Base-by-base conservation (phyloP, 2,113 vertebrate species). In the Isichthys henryi region DNA sequence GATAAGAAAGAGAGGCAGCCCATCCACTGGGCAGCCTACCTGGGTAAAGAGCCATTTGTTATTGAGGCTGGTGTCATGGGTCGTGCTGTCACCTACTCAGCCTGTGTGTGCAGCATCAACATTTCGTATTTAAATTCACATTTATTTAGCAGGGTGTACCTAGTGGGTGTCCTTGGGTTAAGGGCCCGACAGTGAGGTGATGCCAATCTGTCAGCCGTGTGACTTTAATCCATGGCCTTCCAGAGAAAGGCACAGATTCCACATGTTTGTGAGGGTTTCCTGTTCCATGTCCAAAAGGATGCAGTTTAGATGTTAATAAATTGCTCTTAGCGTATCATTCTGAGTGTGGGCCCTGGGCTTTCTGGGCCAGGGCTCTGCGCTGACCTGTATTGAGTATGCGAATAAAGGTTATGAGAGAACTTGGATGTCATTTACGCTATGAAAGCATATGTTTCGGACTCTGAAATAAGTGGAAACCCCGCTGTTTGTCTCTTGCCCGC, bases 1-100 rank as follows among this genome's bases (percentile, higher is more conserved):
- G 98, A 99, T 94, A 97, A 98, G 94, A 98, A 97, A 93, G 97
- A 98, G 23, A 95, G 98, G 19, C 97, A 98, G 92, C 95, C 98
- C 89, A 95, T 98, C 92, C 98, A 99, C 94, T 98, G 97, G 98
- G 97, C 98, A 3, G 97, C 98, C 90, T 97, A 97, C 91, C 95
- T 98, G 10, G 98, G 98, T 99, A 70, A 70, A 31, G 50, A 39
- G 43, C 23, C 15, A 10, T 49, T 8, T 85, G 4, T 77, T 17
- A 49, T 27, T 2, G 19, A n/a, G n/a, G 46, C 45, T 50, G 10
- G 4, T 86, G 11, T 43, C 17, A 13, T 19, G 35, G 35, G 35
- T 19, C 35, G 35, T 43, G 35, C 74, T 43, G 35, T 77, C 35
- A 7, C 74, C 17, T 80, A 13, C 35, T 43, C 35, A 80, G 35